Conservation (phyloP, 2,888 invertebrate genomes). For the Sepioteuthis lessoniana region DNA sequence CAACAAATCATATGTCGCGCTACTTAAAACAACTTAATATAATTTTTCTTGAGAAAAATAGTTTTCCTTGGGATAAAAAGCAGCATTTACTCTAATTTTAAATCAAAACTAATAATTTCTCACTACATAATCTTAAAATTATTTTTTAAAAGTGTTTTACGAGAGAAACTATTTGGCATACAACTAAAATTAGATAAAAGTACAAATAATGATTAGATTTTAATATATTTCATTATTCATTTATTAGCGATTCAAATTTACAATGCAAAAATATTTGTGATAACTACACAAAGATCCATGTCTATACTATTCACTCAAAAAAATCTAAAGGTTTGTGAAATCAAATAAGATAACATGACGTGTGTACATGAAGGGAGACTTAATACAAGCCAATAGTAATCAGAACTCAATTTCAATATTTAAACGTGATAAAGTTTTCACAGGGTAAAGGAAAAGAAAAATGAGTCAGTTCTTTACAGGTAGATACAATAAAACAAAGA, state of each 20-base stretch:
- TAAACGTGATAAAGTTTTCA: neutral
- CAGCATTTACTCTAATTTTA: neutral
- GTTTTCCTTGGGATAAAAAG: neutral
- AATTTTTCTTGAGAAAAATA: neutral
- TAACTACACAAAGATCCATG: no score
- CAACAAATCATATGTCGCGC: no score
- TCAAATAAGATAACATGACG: neutral
- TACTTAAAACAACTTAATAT: neutral
- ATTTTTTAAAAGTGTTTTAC: no score
- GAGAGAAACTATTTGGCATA: no score
- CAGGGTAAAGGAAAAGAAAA: neutral
- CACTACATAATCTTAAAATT: no score
- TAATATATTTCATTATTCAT: no score
- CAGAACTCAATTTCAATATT: neutral
- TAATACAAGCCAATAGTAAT: no score
- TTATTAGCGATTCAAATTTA: no score
- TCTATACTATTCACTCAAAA: no score
- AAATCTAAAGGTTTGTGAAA: neutral
- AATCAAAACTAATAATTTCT: neutral
- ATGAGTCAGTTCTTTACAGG: neutral
- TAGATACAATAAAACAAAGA: neutral
- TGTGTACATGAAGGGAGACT: neutral
- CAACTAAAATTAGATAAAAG: no score
- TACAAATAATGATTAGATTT: no score
- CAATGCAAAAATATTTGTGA: no score